Evolutionary conservation across 92 coral and sea anemone species (phyloP), one percentile per base, ranked within the genome.

Genomic region (Porites divaricata): DNA sequence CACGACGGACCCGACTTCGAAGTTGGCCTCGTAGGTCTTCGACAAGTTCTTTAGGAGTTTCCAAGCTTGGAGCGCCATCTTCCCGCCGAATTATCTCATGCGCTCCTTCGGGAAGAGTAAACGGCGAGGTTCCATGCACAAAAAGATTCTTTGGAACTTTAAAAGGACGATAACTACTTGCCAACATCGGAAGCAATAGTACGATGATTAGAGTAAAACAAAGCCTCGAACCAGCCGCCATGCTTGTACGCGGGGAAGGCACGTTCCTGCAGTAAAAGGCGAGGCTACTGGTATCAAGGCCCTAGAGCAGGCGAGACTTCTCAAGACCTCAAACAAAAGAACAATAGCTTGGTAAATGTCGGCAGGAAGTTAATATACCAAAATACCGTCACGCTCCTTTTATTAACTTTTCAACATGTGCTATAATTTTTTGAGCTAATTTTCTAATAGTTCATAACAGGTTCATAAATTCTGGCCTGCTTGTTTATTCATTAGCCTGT

Each of bases 61-160:
- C 76, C 28, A 17, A 22, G 1, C 14, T 53, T 15, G 21, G 58
- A 1, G 28, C 54, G 24, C 58, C 67, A 35, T 49, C 76, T 53
- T 79, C 75, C 41, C 77, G 67, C 76, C 76, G 57, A 9, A 91
- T 4, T 35, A 35, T 84, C 16, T 70, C 68, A 9, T 89, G 81
- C 1, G 65, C 79, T 25, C 91, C 94, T 56, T 91, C 94, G 15
- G 94, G 94, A 6, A 91, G 22, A 45, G 86, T 88, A 2, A 80
- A 53, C 41, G 83, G 87, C 56, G 83, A 83, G 15, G 84, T 56
- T 7, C 88, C 94, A 2, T 82, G 82, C 41, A 85, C 74, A 77
- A 91, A 91, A 51, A 91, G 85, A 64, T 58, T 91, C 72, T 9
- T 91, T 19, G 94, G 91, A 24, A 84, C 87, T 70, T 66, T 20